Evolutionary conservation across 1,140 invertebrate genomes (phyloP), one percentile per base, ranked within the genome.

Genomic region (Apis dorsata): DNA sequence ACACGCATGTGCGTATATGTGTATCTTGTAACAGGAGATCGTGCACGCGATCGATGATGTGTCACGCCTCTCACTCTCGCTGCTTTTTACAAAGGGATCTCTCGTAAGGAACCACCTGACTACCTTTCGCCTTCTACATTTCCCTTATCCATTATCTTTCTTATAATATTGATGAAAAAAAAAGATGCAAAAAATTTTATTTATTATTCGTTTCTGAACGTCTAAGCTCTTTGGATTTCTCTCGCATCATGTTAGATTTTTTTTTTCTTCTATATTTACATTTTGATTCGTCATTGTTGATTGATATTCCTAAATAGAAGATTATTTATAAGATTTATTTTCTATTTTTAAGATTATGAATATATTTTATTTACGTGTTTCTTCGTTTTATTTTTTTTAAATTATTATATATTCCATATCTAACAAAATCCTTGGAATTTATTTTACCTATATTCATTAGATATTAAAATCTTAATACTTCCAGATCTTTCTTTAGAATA

Each of bases 61-160:
- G 53, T 81, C n/a, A 51, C 10, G 0, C 75, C 65, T 83, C 75
- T 83, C 71, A 72, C 71, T 87, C 69, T 86, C 63, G 59, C 28
- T 83, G 66, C 68, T 79, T 79, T 77, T 86, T 66, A 15, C 62
- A 5, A n/a, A 28, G 19, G 10, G 19, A 8, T 15, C 8, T 15
- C 8, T 24, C 19, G 57, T 1, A 63, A 79, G 55, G 57, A 69
- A 84, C 63, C 65, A 80, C 55, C 70, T 59, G 51, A 10, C 17
- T 62, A 24, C 49, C 19, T 24, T 9, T 59, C 19, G 15, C 15
- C 24, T n/a, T 59, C 13, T 1, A 28, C 8, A 57, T 12, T 34
- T 34, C 34, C 34, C 34, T 34, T 13, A 17, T 55, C n/a, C 21
- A 60, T 10, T 12, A 44, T 44, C 34, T 7, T 44, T 44, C 34